Conservation (phyloP, 2,113 vertebrate genomes). For the Anhinga anhinga region DNA sequence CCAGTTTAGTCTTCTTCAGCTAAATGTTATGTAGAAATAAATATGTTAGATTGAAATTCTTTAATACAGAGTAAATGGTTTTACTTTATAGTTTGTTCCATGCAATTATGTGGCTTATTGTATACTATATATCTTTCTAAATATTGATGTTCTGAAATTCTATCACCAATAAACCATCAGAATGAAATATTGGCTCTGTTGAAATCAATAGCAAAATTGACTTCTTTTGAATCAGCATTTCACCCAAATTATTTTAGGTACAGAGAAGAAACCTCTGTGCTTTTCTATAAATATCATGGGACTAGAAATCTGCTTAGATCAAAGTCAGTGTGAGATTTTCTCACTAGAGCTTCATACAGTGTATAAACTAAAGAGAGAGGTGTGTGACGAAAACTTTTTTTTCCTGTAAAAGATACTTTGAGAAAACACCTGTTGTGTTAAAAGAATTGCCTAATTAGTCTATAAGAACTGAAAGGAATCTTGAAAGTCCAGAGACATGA, state of each 20-base stretch:
- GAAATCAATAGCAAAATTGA: conserved; percentile 37
- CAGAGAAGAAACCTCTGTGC: not conserved
- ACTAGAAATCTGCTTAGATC: not conserved
- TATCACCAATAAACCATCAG: not conserved
- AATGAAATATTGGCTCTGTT: not conserved
- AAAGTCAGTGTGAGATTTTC: not conserved
- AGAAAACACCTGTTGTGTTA: not conserved
- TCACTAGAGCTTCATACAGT: not conserved
- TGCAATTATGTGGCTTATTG: conserved; percentile 7
- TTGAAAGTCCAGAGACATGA: not conserved
- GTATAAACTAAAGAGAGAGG: not conserved
- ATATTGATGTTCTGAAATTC: conserved; percentile 23
- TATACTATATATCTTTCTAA: not conserved
- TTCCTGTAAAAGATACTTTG: not conserved
- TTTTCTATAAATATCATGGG: not conserved
- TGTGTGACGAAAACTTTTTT: not conserved
- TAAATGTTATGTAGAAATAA: conserved; percentile 9
- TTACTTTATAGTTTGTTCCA: not conserved
- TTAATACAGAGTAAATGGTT: not conserved
- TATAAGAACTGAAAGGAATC: not conserved
- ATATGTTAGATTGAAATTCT: not conserved
- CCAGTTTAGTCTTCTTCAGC: not conserved
- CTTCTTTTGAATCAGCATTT: conserved; percentile 16
- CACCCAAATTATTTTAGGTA: not conserved
- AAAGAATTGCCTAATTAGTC: not conserved